Evolutionary conservation across 2,113 vertebrate genomes (phyloP).

Genomic region (Laterallus jamaicensis): DNA sequence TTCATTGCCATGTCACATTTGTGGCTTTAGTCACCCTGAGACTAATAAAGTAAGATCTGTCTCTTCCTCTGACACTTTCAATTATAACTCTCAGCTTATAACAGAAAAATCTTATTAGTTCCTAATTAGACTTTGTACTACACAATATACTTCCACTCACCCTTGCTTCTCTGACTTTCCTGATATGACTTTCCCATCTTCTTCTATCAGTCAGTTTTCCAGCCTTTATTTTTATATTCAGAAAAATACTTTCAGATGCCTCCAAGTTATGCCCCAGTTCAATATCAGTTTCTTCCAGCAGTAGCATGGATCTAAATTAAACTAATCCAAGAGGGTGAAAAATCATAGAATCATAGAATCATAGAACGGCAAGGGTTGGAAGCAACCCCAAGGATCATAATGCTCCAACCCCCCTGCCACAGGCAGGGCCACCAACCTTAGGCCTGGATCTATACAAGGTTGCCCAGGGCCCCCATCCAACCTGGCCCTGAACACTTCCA

Average conservation of each 20-base stretch:
- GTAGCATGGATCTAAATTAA: background rate
- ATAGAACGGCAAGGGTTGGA: too few species aligned
- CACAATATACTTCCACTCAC: background rate
- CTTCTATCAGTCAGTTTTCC: background rate
- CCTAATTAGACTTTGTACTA: conserved; percentile 42
- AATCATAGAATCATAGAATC: background rate
- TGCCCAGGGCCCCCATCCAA: too few species aligned
- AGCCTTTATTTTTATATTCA: background rate
- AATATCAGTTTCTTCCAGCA: background rate
- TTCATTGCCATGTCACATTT: conserved; percentile 26
- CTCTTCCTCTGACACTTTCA: conserved; percentile 44
- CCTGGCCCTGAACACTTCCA: too few species aligned
- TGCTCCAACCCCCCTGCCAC: too few species aligned
- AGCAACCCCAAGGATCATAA: too few species aligned
- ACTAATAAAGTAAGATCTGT: conserved; percentile 38
- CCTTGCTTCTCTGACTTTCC: background rate
- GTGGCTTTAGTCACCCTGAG: conserved; percentile 20
- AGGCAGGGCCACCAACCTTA: too few species aligned
- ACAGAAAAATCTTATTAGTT: conserved; percentile 40
- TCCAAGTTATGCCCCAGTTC: background rate
- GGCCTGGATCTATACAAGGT: too few species aligned
- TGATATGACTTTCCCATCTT: background rate
- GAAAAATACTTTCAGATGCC: background rate
- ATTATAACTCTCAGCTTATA: conserved; percentile 44
- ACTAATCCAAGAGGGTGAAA: background rate